Evolutionary conservation across 2,888 invertebrate species (phyloP).

Genomic region (Chaitophorus viminalis): DNA sequence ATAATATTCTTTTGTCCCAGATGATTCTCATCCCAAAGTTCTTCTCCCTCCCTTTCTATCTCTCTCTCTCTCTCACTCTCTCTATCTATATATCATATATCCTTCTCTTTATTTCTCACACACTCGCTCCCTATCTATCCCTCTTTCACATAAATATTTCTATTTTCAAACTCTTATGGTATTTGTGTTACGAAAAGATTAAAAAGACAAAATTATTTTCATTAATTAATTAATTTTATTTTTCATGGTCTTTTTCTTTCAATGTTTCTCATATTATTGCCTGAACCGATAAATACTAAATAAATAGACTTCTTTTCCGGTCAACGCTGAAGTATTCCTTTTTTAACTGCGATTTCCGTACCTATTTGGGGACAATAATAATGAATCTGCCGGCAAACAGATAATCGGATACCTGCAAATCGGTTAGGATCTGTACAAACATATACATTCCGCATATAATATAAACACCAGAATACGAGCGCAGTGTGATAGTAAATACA

Average conservation of each 20-base stretch:
- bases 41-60: not conserved
- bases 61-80: not conserved
- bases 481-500: no score
- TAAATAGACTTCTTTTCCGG: not conserved
- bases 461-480: no score
- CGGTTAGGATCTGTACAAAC: no score
- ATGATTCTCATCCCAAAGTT: not conserved
- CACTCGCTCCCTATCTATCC: no score
- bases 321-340: not conserved
- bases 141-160: not conserved
- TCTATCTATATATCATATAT: no score
- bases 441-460: no score
- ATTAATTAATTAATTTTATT: not conserved
- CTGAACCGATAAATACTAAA: not conserved
- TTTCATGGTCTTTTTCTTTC: not conserved
- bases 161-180: not conserved
- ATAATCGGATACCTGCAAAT: no score
- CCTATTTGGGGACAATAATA: not conserved
- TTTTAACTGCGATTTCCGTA: not conserved
- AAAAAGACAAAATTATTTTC: not conserved
- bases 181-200: not conserved
- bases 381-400: not conserved
- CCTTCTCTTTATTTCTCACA: not conserved
- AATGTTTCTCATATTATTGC: no score
- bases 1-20: not conserved